Percentiles rank a stretch among this genome's conserved stretches.
Evolutionary conservation across 2,797 vertebrate genomes (phyloP).

Genomic region (Hyperoplus immaculatus): DNA sequence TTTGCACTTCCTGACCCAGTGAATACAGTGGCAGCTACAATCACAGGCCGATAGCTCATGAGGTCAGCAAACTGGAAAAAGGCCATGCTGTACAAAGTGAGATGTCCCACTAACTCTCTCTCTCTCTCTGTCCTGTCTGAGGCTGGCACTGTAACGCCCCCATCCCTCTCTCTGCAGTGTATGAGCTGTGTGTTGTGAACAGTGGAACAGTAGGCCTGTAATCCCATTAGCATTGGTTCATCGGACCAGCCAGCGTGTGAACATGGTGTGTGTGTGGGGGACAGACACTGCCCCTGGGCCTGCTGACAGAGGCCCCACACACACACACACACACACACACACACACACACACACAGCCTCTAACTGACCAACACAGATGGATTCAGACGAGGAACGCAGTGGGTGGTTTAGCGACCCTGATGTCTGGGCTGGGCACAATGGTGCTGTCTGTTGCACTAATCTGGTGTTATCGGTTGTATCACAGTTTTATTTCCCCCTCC

Average conservation of each 20-base stretch:
- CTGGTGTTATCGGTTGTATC: slow-evolving; percentile 37
- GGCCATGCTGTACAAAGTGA: slow-evolving; percentile 41
- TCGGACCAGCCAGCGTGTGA: slow-evolving; percentile 60
- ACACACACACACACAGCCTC: slow-evolving; percentile 32
- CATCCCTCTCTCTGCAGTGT: slow-evolving; percentile 16
- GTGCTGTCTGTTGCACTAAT: slow-evolving; percentile 61
- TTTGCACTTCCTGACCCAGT: neutral
- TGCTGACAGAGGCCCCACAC: slow-evolving; percentile 62
- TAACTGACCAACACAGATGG: slow-evolving; percentile 69
- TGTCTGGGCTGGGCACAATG: slow-evolving; percentile 65
- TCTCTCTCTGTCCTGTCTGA: slow-evolving; percentile 28
- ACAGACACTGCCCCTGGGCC: slow-evolving; percentile 65
- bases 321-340: slow-evolving; percentile 47
- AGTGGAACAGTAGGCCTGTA: slow-evolving; percentile 70
- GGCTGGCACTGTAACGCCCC: slow-evolving; percentile 38
- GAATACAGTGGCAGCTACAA: neutral
- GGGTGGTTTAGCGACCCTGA: slow-evolving; percentile 55
- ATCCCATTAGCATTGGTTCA: slow-evolving; percentile 79
- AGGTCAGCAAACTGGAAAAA: slow-evolving; percentile 54
- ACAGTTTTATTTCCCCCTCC: slow-evolving; percentile 26
- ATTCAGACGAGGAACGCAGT: slow-evolving; percentile 57
- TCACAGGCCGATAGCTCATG: slow-evolving; percentile 16
- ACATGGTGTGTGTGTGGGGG: slow-evolving; percentile 21
- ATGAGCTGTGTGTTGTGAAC: slow-evolving; percentile 46
- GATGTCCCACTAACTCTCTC: slow-evolving; percentile 56